Evolutionary conservation across 2,888 invertebrate species (phyloP), one percentile per base, ranked within the genome.

Genomic region (Pristionchus arcanus): DNA sequence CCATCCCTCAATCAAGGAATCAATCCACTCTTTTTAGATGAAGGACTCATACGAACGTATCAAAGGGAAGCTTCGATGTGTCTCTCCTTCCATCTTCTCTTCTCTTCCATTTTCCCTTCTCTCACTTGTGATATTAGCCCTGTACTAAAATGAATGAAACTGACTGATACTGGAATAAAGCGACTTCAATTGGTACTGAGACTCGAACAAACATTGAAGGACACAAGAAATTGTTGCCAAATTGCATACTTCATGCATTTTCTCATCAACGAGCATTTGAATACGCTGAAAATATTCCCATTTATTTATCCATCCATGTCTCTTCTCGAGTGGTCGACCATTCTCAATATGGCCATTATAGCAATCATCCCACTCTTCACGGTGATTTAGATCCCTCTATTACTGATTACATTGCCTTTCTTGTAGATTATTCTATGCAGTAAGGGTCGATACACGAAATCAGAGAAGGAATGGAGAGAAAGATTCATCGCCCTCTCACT

Each of bases 41-140:
- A 74, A 74, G 34, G 74, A 74, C n/a, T 74, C 74, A 21, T 74
- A 74, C 74, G 74, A 74, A 37, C 31, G 37, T 31, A 16, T 34
- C 34, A 74, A 74, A 31, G 74, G 74, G 4, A 74, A 74, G 37
- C 37, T 74, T 28, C 7, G n/a, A 25, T 66, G 66, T 66, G 11
- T 66, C 66, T 66, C 66, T 66, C n/a, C 66, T 15, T 66, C 66
- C 7, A 21, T 66, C 28, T n/a, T 25, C 28, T 28, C 66, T 28
- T 66, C 66, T 5, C 66, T 66, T 25, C 19, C 25, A 2, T 7
- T 28, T 11, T 66, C 66, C 7, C n/a, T 66, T 4, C 74, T 37
- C 37, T 28, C 74, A 15, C 74, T 74, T 34, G 34, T 74, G 13
- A 34, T 31, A 31, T 15, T 74, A 13, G 21, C 31, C 37, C 74